Evolutionary conservation across 2,113 vertebrate genomes (phyloP), one percentile per base, ranked within the genome.

Genomic region (Halcyon senegalensis): DNA sequence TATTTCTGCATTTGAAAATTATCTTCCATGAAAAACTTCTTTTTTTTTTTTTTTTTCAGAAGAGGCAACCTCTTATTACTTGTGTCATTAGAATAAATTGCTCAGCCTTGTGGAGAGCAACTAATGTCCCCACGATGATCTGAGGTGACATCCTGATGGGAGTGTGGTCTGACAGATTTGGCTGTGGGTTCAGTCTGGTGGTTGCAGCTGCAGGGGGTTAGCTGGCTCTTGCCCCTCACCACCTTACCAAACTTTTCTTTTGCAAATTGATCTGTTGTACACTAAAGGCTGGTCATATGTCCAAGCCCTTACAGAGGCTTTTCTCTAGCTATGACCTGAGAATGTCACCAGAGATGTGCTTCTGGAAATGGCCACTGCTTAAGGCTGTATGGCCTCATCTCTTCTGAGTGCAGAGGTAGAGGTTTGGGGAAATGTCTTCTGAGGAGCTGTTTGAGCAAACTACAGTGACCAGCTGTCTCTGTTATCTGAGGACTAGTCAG

Each of bases 381-480:
- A 10, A 27, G 25, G 11, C 10, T 37, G 16, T 2, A 1, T 46
- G 64, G 21, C 9, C 64, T 84, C n/a, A 16, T 25, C 10, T 55
- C 31, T 46, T 27, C 19, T 28, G 35, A 64, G 16, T 1, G 2
- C 50, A 53, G 28, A 64, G 35, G 27, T 11, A 66, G 44, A 18
- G 0, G 0, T 76, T 5, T n/a, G 6, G 17, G 31, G 28, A 74
- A 53, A 70, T 10, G 15, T 6, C 11, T 20, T 35, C 23, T 44
- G 55, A 3, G 2, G 48, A 58, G 33, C 21, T 78, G 15, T 56
- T 87, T 60, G 33, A 55, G 43, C 20, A 76, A 68, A 48, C 30
- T 35, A 9, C 0, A 2, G 9, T 19, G n/a, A 60, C 39, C 24
- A n/a, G 1, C 3, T 0, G 1, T 6, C 37, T 51, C 2, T 3